Base-by-base conservation (phyloP, 2,888 invertebrate species). In the Cephus pulcher region DNA sequence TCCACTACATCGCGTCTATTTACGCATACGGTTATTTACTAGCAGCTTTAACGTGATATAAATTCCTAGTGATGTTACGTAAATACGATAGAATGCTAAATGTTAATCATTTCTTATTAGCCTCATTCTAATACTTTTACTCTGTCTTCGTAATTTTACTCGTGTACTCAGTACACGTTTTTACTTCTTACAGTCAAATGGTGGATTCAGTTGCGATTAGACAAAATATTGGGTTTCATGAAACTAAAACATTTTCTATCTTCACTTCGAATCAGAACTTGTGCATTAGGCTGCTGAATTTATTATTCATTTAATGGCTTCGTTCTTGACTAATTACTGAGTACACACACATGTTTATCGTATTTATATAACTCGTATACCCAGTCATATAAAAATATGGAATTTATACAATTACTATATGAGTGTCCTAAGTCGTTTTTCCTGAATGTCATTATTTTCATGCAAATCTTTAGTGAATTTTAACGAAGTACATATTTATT, bases 1-100 rank as follows among this genome's bases (percentile, higher is more conserved):
- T 76, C 69, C 76, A 69, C 33, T 6, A 37, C 32, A 69, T 68
- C 73, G 79, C 76, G 76, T 34, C 76, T n/a, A 34, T 74, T 74
- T 30, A 71, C 23, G 23, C 23, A 9, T 23, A 56, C 23, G 23
- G 15, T 56, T 56, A 23, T 56, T 56, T 56, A 23, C 23, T 23
- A 56, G 56, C 56, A 56, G 23, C 9, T 56, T 56, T 23, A 23
- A 56, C 56, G 56, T 56, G 56, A 56, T 23, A 56, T 56, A 23
- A 56, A 56, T 23, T 56, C 15, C 23, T 15, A 56, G 56, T 23
- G 56, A 56, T 56, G 6, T 23, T 74, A 30, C 12, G 34, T 74
- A 34, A 74, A 6, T 33, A 34, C 34, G 30, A 33, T 34, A 30
- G 35, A 30, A 74, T 15, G n/a, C 12, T 74, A 30, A 74, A 74